Evolutionary conservation across 2,797 vertebrate species (phyloP).

Genomic region (Orientallactaga sibirica): DNA sequence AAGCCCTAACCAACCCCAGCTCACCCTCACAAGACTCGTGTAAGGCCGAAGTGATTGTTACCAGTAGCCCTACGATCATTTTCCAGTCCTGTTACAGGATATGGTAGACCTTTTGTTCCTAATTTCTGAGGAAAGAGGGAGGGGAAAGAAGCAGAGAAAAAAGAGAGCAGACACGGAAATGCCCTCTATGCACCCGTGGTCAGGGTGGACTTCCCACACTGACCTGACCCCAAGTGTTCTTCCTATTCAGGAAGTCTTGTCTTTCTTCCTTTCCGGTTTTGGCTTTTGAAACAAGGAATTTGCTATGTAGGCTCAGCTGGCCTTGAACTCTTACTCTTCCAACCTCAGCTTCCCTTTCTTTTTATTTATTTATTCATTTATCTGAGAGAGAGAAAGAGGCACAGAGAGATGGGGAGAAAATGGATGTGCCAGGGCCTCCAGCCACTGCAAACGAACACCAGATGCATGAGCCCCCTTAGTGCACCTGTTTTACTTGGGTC

Average conservation of each 20-base stretch:
- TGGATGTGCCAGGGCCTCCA: no score
- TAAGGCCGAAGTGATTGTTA: background rate
- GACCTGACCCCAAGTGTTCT: no score
- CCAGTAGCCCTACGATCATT: background rate
- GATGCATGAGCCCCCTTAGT: no score
- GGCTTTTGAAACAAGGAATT: background rate
- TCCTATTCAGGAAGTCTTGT: no score
- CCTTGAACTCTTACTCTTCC: background rate
- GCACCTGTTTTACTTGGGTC: no score
- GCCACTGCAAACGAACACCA: no score
- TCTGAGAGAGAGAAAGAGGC: no score
- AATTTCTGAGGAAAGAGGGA: background rate
- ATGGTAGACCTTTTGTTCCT: background rate
- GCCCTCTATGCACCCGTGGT: background rate
- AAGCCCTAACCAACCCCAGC: background rate
- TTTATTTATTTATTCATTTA: no score
- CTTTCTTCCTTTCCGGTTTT: background rate
- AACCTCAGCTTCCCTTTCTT: background rate
- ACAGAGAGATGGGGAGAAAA: no score
- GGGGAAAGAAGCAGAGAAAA: no score
- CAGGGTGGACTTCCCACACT: no score
- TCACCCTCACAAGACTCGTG: background rate
- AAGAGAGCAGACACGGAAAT: accelerated
- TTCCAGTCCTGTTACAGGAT: background rate
- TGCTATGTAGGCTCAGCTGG: background rate